Evolutionary conservation across 2,888 invertebrate species (phyloP).

Genomic region (Drosophila peninsularis): DNA sequence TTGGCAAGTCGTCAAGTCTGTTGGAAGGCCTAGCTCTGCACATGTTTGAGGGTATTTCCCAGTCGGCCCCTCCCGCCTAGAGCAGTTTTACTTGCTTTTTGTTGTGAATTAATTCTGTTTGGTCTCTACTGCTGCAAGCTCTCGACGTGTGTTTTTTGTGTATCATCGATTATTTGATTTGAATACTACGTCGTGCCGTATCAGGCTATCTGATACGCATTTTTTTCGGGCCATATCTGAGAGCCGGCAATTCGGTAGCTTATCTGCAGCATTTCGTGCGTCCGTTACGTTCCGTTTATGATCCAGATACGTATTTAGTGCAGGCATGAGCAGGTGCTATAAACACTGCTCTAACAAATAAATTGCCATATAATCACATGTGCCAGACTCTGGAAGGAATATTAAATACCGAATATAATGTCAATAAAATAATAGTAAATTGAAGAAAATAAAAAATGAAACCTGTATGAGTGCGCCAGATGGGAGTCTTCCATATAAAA

Average conservation of each 20-base stretch:
- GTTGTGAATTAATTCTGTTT: slow-evolving; percentile 48
- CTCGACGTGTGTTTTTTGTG: slow-evolving; percentile 14
- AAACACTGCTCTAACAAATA: slow-evolving; percentile 32
- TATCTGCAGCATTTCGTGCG: slow-evolving; percentile 36
- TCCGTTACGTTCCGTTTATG: slow-evolving; percentile 22
- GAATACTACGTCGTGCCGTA: slow-evolving; percentile 28
- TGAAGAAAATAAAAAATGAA: background rate
- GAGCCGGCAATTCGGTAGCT: slow-evolving; percentile 45
- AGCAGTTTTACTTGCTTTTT: background rate
- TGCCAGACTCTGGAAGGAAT: background rate
- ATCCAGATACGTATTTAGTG: slow-evolving; percentile 9
- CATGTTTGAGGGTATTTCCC: background rate
- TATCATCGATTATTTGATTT: slow-evolving; percentile 58
- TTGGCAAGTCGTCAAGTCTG: too few species aligned
- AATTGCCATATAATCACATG: slow-evolving; percentile 46
- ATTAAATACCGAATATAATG: slow-evolving; percentile 10
- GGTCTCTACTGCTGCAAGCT: slow-evolving; percentile 16
- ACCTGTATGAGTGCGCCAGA: background rate
- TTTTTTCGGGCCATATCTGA: slow-evolving; percentile 31
- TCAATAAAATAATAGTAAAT: slow-evolving; percentile 11
- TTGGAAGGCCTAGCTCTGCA: background rate
- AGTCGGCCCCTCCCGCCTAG: background rate
- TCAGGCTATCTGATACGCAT: slow-evolving; percentile 40
- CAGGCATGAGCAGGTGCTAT: slow-evolving; percentile 12
- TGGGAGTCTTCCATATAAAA: background rate